Base-by-base conservation (phyloP, 2,113 vertebrate genomes). In the Thamnophis sirtalis region DNA sequence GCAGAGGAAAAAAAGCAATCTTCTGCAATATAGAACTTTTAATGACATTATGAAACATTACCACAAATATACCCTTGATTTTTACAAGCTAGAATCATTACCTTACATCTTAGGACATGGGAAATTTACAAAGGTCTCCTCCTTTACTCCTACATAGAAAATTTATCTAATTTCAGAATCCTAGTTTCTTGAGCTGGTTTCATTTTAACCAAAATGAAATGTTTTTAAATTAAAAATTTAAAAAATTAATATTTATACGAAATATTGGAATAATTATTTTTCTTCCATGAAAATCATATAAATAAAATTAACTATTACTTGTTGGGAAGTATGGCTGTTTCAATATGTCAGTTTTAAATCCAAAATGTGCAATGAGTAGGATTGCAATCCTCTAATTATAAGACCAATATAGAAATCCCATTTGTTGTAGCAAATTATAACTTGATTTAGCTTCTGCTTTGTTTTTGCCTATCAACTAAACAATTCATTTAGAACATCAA, bases 1-100 rank as follows among this genome's bases (percentile, higher is more conserved):
- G 94, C 96, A 98, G 98, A 98, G 97, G 86, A 87, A 92, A 93
- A 93, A 96, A 96, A 49, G 58, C 86, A 95, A 96, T 93, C 95
- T 93, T 84, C 95, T 98, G 97, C 98, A 97, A 97, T 96, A 97
- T 98, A 98, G 97, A 98, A 98, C 97, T 97, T 97, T 97, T 96
- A 97, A 94, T 97, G 96, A 98, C 96, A 97, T 95, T 96, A 98
- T 97, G 98, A 98, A 98, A 98, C 97, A 98, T 97, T 98, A 98
- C 97, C 98, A 99, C 98, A 98, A 97, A 98, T 98, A 98, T 98
- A 97, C 96, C 98, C 96, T 96, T 73, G 63, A 73, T 73, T 73
- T 17, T 73, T 97, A 98, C 98, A 98, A 98, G 98, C 98, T 97
- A 97, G 96, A 91, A 95, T 96, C 96, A 97, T 54, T 97, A 97